A percentile compares a stretch with the other conserved stretches of the same genome.
Conservation (phyloP, 2,797 vertebrate genomes). For the Synanceia verrucosa region DNA sequence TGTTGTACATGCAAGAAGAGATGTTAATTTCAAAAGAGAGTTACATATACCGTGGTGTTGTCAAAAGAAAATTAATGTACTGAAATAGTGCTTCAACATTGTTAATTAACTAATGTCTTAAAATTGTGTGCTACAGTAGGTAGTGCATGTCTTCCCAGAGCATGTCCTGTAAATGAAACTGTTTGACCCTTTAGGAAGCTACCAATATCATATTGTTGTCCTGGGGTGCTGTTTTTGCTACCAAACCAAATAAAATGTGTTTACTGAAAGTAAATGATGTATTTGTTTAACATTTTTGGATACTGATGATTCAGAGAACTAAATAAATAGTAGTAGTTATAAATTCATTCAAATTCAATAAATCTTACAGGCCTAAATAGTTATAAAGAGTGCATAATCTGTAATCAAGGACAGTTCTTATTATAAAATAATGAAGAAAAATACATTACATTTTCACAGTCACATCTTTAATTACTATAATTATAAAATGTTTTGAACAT, state of each 20-base stretch:
- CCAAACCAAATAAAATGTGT: slow-evolving; percentile 82
- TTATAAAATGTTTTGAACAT: too few relatives aligned
- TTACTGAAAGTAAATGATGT: slow-evolving; percentile 66
- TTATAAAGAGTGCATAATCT: neutral
- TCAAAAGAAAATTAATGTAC: slow-evolving; percentile 76
- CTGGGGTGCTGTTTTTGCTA: slow-evolving; percentile 85
- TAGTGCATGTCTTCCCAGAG: slow-evolving; percentile 75
- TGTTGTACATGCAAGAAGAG: slow-evolving; percentile 35
- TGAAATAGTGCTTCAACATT: slow-evolving; percentile 64
- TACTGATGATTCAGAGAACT: neutral
- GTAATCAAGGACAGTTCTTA: neutral
- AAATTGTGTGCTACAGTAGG: slow-evolving; percentile 68
- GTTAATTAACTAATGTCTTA: slow-evolving; percentile 68
- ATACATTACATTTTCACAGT: neutral
- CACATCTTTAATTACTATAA: neutral
- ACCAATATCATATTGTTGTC: slow-evolving; percentile 66
- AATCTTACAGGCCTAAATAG: neutral
- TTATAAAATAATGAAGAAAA: neutral
- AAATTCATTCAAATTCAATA: neutral
- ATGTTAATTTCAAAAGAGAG: slow-evolving; percentile 26
- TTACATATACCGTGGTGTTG: slow-evolving; percentile 52
- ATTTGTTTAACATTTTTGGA: neutral
- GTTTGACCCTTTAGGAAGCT: slow-evolving; percentile 67
- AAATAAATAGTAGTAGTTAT: neutral
- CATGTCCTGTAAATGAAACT: slow-evolving; percentile 70